A percentile compares a stretch with the other conserved stretches of the same genome.
Conservation (phyloP, 2,797 vertebrate genomes). For the Manis javanica region DNA sequence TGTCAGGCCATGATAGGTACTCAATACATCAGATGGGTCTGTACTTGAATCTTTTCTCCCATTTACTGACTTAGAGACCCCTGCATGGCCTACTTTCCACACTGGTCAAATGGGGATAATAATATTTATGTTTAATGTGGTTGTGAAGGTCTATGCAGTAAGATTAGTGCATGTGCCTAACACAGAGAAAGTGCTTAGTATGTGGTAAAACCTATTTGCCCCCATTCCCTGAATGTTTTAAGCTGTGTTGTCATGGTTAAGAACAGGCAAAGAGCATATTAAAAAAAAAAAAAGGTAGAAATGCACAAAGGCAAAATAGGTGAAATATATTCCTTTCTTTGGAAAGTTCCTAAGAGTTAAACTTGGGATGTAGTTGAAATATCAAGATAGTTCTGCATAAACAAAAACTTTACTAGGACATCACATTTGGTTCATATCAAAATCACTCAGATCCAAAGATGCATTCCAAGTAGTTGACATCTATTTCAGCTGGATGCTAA, state of each 20-base stretch:
- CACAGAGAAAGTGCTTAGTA: not conserved
- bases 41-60: not conserved
- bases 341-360: conserved; percentile 79
- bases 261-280: not conserved
- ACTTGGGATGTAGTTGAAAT: conserved; percentile 41
- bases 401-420: conserved; percentile 75
- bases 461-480: conserved; percentile 86
- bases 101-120: not conserved
- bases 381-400: conserved; percentile 59
- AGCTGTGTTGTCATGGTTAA: not conserved
- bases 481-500: conserved; percentile 85
- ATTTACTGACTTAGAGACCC: not conserved
- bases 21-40: not conserved
- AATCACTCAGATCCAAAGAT: conserved; percentile 82
- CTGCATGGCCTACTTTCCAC: not conserved
- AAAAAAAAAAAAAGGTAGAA: not conserved
- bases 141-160: not conserved
- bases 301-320: not conserved
- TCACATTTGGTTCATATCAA: conserved; percentile 88
- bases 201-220: not conserved
- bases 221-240: not conserved
- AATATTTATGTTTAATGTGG: not conserved
- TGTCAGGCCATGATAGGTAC: not conserved
- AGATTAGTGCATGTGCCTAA: not conserved
- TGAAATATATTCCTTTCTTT: conserved; percentile 9